These are phyloP conservation scores for Hydraecia micacea DNA, from an alignment of 2,888 invertebrate species.

Conservation along the genomic window DNA sequence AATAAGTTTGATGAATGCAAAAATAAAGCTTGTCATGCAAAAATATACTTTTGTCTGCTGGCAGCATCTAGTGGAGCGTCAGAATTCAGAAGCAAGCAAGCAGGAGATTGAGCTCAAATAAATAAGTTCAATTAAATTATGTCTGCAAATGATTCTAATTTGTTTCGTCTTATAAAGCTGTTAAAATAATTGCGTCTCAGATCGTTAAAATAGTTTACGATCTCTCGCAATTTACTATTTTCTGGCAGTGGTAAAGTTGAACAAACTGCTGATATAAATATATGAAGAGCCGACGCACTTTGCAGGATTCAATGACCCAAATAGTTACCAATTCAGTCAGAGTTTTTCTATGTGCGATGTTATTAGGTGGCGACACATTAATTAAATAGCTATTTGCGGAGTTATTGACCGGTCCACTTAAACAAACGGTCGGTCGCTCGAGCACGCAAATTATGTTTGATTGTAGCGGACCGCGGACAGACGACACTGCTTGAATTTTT, in stretches of 20 bases:
- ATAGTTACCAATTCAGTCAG: slow-evolving; percentile 75
- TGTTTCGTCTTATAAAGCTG: slow-evolving; percentile 43
- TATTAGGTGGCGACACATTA: slow-evolving; percentile 71
- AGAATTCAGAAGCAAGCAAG: slow-evolving; percentile 13
- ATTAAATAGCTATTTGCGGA: slow-evolving; percentile 72
- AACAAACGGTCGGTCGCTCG: slow-evolving; percentile 53
- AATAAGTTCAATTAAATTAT: slow-evolving; percentile 45
- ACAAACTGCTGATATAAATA: slow-evolving; percentile 40
- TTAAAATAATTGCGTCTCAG: slow-evolving; percentile 44
- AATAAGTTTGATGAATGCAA: not conserved
- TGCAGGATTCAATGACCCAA: slow-evolving; percentile 77
- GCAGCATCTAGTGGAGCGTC: not conserved
- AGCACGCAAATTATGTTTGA: slow-evolving; percentile 62
- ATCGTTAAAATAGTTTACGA: slow-evolving; percentile 40
- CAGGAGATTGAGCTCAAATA: slow-evolving; percentile 30
- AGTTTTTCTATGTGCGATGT: slow-evolving; percentile 73
- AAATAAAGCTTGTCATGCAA: slow-evolving; percentile 14
- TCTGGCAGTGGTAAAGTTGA: slow-evolving; percentile 44
- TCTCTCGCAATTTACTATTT: slow-evolving; percentile 26
- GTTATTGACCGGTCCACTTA: slow-evolving; percentile 79
- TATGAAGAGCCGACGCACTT: slow-evolving; percentile 43
- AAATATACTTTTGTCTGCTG: not conserved
- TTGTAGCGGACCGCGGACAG: slow-evolving; percentile 46
- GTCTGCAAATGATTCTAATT: slow-evolving; percentile 37
- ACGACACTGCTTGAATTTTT: slow-evolving; percentile 53